phyloP scores from a whole-genome alignment of 1,140 invertebrate genomes.

The Drosophila melanica region DNA sequence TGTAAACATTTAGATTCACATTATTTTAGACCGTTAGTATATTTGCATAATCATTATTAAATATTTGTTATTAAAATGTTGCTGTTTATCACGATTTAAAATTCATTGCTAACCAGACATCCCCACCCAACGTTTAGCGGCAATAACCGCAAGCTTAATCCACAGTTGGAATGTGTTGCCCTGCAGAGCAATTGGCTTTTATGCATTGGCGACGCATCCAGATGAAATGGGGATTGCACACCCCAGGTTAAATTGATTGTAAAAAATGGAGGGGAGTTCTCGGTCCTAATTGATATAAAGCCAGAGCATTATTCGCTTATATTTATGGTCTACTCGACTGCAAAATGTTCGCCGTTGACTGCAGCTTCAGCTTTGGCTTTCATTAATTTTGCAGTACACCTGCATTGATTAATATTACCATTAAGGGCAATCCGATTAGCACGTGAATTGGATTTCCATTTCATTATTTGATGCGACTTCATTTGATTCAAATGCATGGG shows the following conservation, averaged over 20 bases:
- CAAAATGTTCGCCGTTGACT: neutral
- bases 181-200: conserved; percentile 2
- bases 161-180: neutral
- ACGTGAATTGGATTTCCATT: conserved; percentile 24
- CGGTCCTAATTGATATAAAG: conserved; percentile 27
- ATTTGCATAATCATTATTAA: too few relatives aligned
- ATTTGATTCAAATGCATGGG: conserved; percentile 72
- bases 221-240: neutral
- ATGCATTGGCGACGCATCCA: neutral
- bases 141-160: neutral
- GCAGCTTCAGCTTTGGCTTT: neutral
- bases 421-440: conserved; percentile 34
- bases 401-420: conserved; percentile 38
- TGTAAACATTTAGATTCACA: too few relatives aligned
- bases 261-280: too few relatives aligned
- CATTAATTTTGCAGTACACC: neutral
- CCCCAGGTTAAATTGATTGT: neutral
- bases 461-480: conserved; percentile 74
- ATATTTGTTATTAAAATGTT: too few relatives aligned
- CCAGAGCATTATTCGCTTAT: conserved; percentile 2
- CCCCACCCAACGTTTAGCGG: neutral
- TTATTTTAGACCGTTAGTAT: neutral
- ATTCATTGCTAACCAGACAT: neutral
- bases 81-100: too few relatives aligned
- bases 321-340: conserved; percentile 6